These are phyloP conservation scores for Troides helena DNA, from an alignment of 2,888 invertebrate species.

Conservation along the genomic window DNA sequence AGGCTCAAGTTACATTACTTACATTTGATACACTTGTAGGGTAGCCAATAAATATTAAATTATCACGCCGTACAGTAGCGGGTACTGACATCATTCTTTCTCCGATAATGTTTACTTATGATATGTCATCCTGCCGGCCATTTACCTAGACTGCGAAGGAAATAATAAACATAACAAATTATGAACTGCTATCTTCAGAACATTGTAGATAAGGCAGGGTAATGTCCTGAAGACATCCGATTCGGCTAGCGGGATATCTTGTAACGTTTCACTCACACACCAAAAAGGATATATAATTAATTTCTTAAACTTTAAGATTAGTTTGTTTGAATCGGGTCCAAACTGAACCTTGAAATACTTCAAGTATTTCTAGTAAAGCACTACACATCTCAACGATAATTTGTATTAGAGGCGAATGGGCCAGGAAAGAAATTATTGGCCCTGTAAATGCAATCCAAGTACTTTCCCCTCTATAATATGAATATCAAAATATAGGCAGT, in stretches of 20 bases:
- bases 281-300: not conserved
- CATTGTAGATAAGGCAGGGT: constrained; percentile 56
- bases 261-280: not conserved
- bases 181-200: constrained; percentile 47
- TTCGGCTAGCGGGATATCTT: constrained; percentile 24
- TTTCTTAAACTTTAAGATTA: not conserved
- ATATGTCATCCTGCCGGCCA: constrained; percentile 47
- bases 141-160: constrained; percentile 44
- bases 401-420: too few species aligned
- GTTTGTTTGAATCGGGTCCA: not conserved
- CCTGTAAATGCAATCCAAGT: too few species aligned
- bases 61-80: constrained; percentile 17
- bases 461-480: too few species aligned
- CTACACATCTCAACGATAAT: not conserved
- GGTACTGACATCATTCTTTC: constrained; percentile 27
- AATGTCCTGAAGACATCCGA: constrained; percentile 56
- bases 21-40: constrained; percentile 6
- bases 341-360: too few species aligned
- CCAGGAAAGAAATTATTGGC: too few species aligned
- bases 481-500: too few species aligned
- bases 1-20: not conserved
- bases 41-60: constrained; percentile 18
- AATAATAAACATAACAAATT: constrained; percentile 51
- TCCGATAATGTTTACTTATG: constrained; percentile 31
- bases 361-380: too few species aligned